phyloP scores from a whole-genome alignment of 2,888 invertebrate genomes.

The Eupithecia tripunctaria region DNA sequence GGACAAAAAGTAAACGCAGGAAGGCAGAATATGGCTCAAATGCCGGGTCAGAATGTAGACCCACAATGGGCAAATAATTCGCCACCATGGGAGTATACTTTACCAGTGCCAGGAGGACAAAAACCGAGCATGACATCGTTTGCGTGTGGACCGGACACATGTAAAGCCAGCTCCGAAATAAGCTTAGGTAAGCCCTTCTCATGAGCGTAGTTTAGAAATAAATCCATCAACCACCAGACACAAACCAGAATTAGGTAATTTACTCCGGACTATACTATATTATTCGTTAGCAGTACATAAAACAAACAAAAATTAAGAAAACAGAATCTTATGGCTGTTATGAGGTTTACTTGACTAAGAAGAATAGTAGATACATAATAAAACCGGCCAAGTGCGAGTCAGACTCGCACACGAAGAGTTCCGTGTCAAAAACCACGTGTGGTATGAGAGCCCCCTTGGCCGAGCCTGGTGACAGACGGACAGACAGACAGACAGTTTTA shows the following conservation, averaged over 20 bases:
- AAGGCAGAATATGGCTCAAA: not conserved
- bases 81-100: not conserved
- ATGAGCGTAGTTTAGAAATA: not conserved
- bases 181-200: not conserved
- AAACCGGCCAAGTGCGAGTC: too few species aligned
- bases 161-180: slow-evolving; percentile 6
- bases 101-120: not conserved
- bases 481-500: too few species aligned
- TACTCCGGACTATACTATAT: not conserved
- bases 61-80: not conserved
- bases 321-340: too few species aligned
- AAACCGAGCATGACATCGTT: not conserved
- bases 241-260: not conserved
- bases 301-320: too few species aligned
- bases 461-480: too few species aligned
- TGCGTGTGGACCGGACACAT: not conserved
- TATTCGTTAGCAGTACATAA: too few species aligned
- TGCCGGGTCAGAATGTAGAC: not conserved
- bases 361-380: too few species aligned
- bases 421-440: too few species aligned
- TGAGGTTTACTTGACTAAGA: too few species aligned
- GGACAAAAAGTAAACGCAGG: not conserved
- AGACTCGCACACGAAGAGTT: too few species aligned
- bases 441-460: too few species aligned
- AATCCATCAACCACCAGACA: not conserved